Percentiles rank a stretch among this genome's conserved stretches.
Evolutionary conservation across 2,113 vertebrate species (phyloP).

Genomic region (Sorex fumeus): DNA sequence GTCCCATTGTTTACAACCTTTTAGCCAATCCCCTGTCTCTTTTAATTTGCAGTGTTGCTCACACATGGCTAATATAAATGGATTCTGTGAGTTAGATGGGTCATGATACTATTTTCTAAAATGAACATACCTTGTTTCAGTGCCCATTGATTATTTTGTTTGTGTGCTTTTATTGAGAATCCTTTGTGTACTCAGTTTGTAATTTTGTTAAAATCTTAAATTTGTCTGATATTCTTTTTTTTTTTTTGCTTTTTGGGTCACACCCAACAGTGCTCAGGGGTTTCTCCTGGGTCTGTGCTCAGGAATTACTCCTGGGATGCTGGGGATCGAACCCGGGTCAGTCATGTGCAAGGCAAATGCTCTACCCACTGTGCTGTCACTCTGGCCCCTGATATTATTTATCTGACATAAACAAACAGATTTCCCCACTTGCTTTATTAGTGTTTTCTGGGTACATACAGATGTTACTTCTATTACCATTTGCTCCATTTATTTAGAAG

Average conservation of each 20-base stretch:
- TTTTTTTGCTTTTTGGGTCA: no score
- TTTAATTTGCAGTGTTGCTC: conserved; percentile 69
- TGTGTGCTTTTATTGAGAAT: conserved; percentile 7
- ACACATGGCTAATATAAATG: conserved; percentile 56
- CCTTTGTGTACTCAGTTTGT: conserved; percentile 51
- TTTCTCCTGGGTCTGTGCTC: no score
- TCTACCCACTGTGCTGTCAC: no score
- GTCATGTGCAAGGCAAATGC: no score
- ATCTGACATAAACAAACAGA: conserved; percentile 60
- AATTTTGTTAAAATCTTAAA: conserved; percentile 70
- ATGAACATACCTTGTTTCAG: conserved; percentile 57
- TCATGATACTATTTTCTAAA: conserved; percentile 65
- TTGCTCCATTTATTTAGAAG: conserved; percentile 43
- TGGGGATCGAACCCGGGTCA: no score
- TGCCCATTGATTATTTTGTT: background rate
- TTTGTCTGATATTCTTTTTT: conserved; percentile 48
- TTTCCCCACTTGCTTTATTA: conserved; percentile 31
- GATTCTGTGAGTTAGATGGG: conserved; percentile 64
- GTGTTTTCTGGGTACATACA: conserved; percentile 50
- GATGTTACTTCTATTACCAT: conserved; percentile 59
- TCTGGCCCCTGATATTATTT: no score
- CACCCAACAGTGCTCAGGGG: no score
- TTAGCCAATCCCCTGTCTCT: conserved; percentile 38
- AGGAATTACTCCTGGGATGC: no score
- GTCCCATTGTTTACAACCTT: conserved; percentile 61